Base-by-base conservation (phyloP, 2,797 vertebrate genomes). In the Cetoscarus ocellatus region DNA sequence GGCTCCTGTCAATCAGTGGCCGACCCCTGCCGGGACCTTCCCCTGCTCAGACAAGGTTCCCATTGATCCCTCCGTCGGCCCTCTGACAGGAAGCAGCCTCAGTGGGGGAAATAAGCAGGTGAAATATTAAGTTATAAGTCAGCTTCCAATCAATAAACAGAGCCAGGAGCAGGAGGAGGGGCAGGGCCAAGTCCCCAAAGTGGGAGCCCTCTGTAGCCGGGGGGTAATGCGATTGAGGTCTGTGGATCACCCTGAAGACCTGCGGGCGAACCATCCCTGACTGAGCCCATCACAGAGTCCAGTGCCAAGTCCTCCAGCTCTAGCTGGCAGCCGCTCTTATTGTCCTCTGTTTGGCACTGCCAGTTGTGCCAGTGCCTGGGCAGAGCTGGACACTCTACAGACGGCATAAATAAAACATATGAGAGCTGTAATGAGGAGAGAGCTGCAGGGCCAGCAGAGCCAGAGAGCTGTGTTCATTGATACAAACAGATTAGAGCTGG, bases 121-220 rank as follows among this genome's bases (percentile, higher is more conserved):
- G 76, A 93, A 94, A 94, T 94, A 94, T 94, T 94, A 94, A 93
- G 91, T 94, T 94, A 94, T 93, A 87, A 91, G 85, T 88, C 91
- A 87, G 87, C 82, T 71, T 77, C 81, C 83, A 86, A 94, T 94
- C 94, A 93, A 94, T 95, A 93, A 91, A 88, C 86, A 91, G 81
- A 85, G 84, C 87, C 75, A 61, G 79, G 66, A 80, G 75, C 68
- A 63, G 77, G 63, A 15, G 35, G 71, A 75, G 85, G 79, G 82
- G 69, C 72, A 58, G 75, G 84, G 87, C 87, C 80, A 86, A 70
- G 79, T 91, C 86, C 86, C 83, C 71, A 76, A 49, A 75, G 83
- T 56, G 48, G 85, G 68, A 67, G 77, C 83, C 81, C 73, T 34
- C 65, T 56, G 75, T 74, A 70, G 90, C 86, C 62, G 43, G 79